phyloP scores from a whole-genome alignment of 2,113 vertebrate genomes.

The Phrynosoma blainvillii region DNA sequence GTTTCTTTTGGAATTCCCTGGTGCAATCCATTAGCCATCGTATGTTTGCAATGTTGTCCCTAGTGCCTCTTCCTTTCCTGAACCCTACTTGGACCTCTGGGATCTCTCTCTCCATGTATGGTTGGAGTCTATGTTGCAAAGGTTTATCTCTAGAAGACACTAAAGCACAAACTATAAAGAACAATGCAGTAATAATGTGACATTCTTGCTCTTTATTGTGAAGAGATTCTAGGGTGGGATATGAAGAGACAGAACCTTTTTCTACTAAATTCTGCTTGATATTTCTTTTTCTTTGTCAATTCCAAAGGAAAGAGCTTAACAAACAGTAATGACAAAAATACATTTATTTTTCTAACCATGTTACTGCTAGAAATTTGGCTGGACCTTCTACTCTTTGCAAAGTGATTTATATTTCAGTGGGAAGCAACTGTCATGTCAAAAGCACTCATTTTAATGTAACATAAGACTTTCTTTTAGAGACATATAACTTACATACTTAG shows the following conservation, averaged over 20 bases:
- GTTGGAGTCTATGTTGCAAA: no score
- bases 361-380: not conserved
- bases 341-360: not conserved
- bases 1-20: no score
- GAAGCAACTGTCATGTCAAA: not conserved
- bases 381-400: conserved; percentile 5
- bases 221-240: rapidly evolving
- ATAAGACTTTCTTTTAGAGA: not conserved
- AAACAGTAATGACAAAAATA: not conserved
- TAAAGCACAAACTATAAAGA: not conserved
- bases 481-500: not conserved
- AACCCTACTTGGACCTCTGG: no score
- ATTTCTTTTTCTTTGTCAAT: not conserved
- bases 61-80: no score
- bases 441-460: conserved; percentile 8
- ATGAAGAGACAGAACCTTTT: not conserved
- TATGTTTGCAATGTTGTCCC: no score
- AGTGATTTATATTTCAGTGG: conserved; percentile 9
- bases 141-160: not conserved
- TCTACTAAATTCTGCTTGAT: not conserved
- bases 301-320: not conserved
- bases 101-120: no score
- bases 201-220: not conserved
- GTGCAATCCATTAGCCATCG: no score
- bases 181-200: not conserved